A percentile compares a stretch with the other conserved stretches of the same genome.
phyloP scores from a whole-genome alignment of 1,140 invertebrate species.

The Micrasema longulum region DNA sequence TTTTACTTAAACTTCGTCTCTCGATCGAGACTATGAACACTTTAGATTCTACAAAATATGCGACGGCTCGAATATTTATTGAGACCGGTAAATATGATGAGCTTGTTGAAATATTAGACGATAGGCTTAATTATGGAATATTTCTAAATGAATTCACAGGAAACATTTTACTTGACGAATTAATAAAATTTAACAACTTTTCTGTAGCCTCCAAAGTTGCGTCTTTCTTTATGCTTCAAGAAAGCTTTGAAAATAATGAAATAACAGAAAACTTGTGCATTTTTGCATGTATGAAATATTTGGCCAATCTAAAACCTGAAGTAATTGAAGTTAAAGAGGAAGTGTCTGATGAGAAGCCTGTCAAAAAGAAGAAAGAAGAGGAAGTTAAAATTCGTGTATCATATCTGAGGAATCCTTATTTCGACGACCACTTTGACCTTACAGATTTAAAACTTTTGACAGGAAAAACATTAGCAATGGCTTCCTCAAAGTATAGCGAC shows the following conservation, averaged over 20 bases:
- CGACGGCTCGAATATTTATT: conserved; percentile 78
- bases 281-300: conserved; percentile 81
- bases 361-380: conserved; percentile 67
- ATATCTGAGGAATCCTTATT: conserved; percentile 83
- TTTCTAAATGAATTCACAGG: conserved; percentile 85
- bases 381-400: conserved; percentile 82
- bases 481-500: conserved; percentile 68
- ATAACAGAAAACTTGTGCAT: conserved; percentile 78
- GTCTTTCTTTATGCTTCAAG: conserved; percentile 87
- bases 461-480: conserved; percentile 82
- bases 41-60: conserved; percentile 85
- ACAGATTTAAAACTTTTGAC: conserved; percentile 74
- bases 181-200: conserved; percentile 78
- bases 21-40: conserved; percentile 76
- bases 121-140: conserved; percentile 89
- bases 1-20: conserved; percentile 77
- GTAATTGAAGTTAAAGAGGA: conserved; percentile 60
- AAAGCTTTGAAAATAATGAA: conserved; percentile 79
- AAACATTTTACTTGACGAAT: conserved; percentile 86
- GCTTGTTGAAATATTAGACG: conserved; percentile 79
- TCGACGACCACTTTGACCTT: conserved; percentile 91
- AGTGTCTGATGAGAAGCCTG: conserved; percentile 59
- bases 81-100: conserved; percentile 70
- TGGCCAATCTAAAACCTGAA: conserved; percentile 69
- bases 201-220: conserved; percentile 82